Evolutionary conservation across 2,113 vertebrate genomes (phyloP), one percentile per base, ranked within the genome.

Genomic region (Diadophis punctatus): DNA sequence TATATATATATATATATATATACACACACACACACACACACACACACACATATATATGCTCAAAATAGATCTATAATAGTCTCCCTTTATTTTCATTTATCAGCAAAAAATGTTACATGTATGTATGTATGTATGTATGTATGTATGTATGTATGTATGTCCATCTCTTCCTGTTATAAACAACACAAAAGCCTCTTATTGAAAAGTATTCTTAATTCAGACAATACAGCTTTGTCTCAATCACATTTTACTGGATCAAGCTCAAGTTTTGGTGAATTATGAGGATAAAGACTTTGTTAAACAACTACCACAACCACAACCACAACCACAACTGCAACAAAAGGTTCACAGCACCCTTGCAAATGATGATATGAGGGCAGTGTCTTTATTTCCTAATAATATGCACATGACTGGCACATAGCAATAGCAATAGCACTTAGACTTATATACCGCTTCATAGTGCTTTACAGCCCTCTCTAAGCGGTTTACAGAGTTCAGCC

Each of bases 141-240:
- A n/a, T n/a, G n/a, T n/a, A n/a, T n/a, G n/a, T n/a, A n/a, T n/a
- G n/a, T n/a, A n/a, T n/a, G n/a, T 55, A 55, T 55, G 22, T 22
- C 18, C 18, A 55, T 10, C 27, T 10, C 1, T 11, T 63, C 60
- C 60, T 91, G 90, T 93, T 96, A 94, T 60, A 96, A 97, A 96
- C 93, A 97, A 96, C 94, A 95, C 86, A 56, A 95, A 95, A 93
- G 46, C 89, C 74, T 96, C 97, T 96, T 93, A 92, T 96, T 56
- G 92, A 85, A 93, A 48, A 80, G 84, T 93, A 93, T 87, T 87
- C 48, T 96, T 97, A 97, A 96, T 95, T 96, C 89, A 96, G 87
- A 86, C 87, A 93, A 53, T 63, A 84, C 95, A 91, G 89, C 85
- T 96, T 95, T 94, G 95, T 97, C 95, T 90, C 93, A 18, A 95